Evolutionary conservation across 2,888 invertebrate genomes (phyloP).

Genomic region (Tholera decimalis): DNA sequence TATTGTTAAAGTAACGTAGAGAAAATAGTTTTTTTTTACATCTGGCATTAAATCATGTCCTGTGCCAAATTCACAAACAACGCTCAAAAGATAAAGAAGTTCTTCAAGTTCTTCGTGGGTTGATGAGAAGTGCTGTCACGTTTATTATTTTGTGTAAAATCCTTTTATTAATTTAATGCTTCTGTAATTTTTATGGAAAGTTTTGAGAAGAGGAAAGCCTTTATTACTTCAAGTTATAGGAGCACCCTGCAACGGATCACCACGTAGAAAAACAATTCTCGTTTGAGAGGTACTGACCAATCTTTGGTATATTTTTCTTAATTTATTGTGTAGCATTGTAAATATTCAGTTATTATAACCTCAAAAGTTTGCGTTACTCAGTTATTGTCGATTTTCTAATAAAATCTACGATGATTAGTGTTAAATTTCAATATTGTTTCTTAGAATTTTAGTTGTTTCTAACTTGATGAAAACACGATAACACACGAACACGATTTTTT

Average conservation of each 20-base stretch:
- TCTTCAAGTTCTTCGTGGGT: constrained; percentile 39
- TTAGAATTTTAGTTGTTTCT: neutral
- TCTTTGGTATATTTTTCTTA: constrained; percentile 32
- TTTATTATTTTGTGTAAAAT: constrained; percentile 48
- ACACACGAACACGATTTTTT: too few species aligned
- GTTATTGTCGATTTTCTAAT: neutral
- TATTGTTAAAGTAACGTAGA: neutral
- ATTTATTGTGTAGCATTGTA: constrained; percentile 20
- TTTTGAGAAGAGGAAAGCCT: constrained; percentile 7
- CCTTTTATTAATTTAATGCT: constrained; percentile 1
- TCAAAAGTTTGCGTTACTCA: constrained; percentile 27
- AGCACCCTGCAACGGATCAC: constrained; percentile 9
- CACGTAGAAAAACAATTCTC: constrained; percentile 20
- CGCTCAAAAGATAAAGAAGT: constrained; percentile 33
- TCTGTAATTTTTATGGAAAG: constrained; percentile 10
- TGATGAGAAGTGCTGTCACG: constrained; percentile 59
- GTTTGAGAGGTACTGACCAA: constrained; percentile 37
- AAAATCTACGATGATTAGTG: neutral
- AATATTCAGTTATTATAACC: constrained; percentile 51
- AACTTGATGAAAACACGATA: constrained; percentile 11
- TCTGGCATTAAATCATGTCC: constrained; percentile 30
- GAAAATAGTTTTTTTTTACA: neutral
- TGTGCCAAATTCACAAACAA: constrained; percentile 47
- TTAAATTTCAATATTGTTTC: constrained; percentile 3
- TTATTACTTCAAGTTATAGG: neutral